A percentile compares a stretch with the other conserved stretches of the same genome.
These are phyloP conservation scores for Drosophila equinoxialis DNA, from an alignment of 1,140 invertebrate species.

Conservation along the genomic window DNA sequence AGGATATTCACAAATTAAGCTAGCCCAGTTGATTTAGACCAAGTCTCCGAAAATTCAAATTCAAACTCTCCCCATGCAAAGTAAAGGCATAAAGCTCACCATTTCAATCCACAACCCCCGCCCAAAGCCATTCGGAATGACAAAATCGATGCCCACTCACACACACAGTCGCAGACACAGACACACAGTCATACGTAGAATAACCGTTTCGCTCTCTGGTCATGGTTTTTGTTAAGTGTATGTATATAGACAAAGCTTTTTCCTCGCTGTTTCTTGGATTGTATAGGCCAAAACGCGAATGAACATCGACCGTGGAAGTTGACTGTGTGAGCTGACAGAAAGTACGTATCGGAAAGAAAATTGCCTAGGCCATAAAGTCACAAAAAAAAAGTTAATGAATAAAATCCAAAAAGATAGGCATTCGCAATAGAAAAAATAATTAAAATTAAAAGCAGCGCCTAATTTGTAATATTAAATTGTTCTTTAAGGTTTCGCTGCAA, in stretches of 20 bases:
- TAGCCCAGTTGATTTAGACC: background rate
- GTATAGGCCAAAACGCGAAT: slow-evolving; percentile 79
- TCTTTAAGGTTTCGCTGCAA: slow-evolving; percentile 8
- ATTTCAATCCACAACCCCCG: slow-evolving; percentile 2
- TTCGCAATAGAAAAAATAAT: background rate
- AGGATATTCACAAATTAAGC: background rate
- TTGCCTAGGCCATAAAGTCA: slow-evolving; percentile 23
- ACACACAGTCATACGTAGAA: background rate
- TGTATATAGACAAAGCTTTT: slow-evolving; percentile 55
- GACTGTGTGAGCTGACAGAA: slow-evolving; percentile 55
- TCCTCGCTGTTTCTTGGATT: slow-evolving; percentile 62
- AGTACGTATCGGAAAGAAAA: slow-evolving; percentile 62
- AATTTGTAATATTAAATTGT: background rate
- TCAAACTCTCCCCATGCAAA: slow-evolving; percentile 16
- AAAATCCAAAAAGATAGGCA: slow-evolving; percentile 13
- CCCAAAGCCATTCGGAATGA: slow-evolving; percentile 15
- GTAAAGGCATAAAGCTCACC: slow-evolving; percentile 53
- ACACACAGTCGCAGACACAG: background rate
- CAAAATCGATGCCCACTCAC: slow-evolving; percentile 63
- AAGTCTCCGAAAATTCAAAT: slow-evolving; percentile 2
- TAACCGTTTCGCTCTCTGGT: slow-evolving; percentile 65
- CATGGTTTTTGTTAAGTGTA: slow-evolving; percentile 10
- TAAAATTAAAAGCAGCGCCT: background rate
- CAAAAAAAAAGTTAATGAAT: slow-evolving; percentile 21
- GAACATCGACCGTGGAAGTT: slow-evolving; percentile 83